These are phyloP conservation scores for Trinorchestia longiramus DNA, from an alignment of 1,140 invertebrate genomes.

Conservation along the genomic window DNA sequence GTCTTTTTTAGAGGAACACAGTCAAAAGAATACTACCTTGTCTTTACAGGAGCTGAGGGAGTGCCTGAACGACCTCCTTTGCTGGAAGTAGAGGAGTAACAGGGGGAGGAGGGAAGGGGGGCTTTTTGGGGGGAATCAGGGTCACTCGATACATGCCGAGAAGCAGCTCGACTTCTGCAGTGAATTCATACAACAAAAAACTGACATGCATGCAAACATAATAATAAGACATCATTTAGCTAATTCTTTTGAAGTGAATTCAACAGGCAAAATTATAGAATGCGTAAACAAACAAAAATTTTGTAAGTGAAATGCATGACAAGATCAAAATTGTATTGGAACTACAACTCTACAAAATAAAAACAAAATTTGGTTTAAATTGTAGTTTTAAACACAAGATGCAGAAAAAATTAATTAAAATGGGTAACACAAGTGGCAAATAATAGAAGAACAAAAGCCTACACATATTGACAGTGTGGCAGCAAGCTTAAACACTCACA, in stretches of 20 bases:
- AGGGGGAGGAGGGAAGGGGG: conserved; percentile 48
- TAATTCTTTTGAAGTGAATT: neutral
- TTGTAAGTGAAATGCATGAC: neutral
- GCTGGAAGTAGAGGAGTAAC: conserved; percentile 40
- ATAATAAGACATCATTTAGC: neutral
- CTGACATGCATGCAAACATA: neutral
- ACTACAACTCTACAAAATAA: neutral
- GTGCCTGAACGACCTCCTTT: conserved; percentile 36
- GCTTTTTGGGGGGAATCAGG: conserved; percentile 63
- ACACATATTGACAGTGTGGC: neutral
- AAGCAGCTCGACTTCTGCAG: conserved; percentile 63
- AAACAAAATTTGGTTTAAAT: neutral
- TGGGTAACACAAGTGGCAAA: neutral
- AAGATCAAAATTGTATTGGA: neutral
- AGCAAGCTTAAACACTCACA: neutral
- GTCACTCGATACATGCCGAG: conserved; percentile 65
- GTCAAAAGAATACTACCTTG: neutral
- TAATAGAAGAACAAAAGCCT: neutral
- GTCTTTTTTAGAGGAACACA: neutral
- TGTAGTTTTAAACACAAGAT: neutral
- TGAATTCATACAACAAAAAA: neutral
- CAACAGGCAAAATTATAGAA: neutral
- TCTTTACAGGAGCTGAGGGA: conserved; percentile 49
- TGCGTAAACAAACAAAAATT: neutral
- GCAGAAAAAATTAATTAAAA: neutral